phyloP scores from a whole-genome alignment of 2,888 invertebrate genomes.

The Drosophila fulvimacula region DNA sequence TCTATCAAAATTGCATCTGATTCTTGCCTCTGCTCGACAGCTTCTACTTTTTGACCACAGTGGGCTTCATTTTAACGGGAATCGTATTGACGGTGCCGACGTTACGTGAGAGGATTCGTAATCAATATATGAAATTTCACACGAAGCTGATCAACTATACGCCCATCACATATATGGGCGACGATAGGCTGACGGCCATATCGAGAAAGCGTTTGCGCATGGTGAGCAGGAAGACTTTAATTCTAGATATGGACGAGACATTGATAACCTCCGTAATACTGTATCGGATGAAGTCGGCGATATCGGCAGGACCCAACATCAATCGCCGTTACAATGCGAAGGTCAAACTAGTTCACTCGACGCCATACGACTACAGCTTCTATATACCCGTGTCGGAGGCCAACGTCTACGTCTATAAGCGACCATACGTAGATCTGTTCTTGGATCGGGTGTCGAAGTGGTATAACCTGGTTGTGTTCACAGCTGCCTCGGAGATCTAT shows the following conservation, averaged over 20 bases:
- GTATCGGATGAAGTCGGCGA: background rate
- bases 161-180: constrained; percentile 24
- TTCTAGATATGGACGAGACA: constrained; percentile 62
- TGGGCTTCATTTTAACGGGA: background rate
- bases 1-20: background rate
- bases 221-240: constrained; percentile 49
- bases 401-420: constrained; percentile 46
- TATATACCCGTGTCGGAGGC: background rate
- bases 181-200: constrained; percentile 16
- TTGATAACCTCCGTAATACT: constrained; percentile 31
- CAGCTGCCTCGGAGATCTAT: constrained; percentile 28
- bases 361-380: constrained; percentile 38
- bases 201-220: constrained; percentile 28
- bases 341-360: rapidly evolving
- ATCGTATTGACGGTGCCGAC: constrained; percentile 4
- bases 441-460: constrained; percentile 50
- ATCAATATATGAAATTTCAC: background rate
- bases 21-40: background rate
- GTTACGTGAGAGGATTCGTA: background rate
- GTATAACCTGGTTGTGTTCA: constrained; percentile 50
- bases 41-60: background rate
- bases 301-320: background rate
- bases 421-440: constrained; percentile 56
- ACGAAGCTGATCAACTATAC: constrained; percentile 14
- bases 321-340: background rate